Conservation (phyloP, 2,797 vertebrate genomes). For the Hozukius guyotensis region DNA sequence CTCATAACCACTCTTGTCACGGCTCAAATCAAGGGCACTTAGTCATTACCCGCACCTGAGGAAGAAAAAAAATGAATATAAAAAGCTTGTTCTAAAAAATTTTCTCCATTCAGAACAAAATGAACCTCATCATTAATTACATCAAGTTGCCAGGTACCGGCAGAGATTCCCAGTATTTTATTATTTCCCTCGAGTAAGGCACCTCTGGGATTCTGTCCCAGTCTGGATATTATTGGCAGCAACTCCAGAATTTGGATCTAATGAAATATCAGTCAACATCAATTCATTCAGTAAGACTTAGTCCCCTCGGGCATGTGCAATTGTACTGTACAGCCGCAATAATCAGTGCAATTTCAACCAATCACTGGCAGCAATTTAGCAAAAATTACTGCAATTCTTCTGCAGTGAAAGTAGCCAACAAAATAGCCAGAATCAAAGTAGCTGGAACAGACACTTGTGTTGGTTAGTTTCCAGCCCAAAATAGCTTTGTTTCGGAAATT, state of each 20-base stretch:
- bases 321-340: background rate
- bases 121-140: conserved; percentile 35
- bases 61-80: background rate
- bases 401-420: background rate
- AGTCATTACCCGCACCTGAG: conserved; percentile 34
- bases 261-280: conserved; percentile 26
- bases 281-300: background rate
- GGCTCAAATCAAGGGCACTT: conserved; percentile 35
- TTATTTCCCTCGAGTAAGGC: background rate
- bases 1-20: conserved; percentile 32
- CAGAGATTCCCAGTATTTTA: conserved; percentile 7
- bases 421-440: background rate
- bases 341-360: conserved; percentile 3
- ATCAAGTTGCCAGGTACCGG: conserved; percentile 3
- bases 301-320: conserved; percentile 5
- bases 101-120: conserved; percentile 28
- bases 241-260: background rate
- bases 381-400: background rate
- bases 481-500: background rate
- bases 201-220: conserved; percentile 1
- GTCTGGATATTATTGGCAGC: conserved; percentile 8
- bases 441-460: background rate
- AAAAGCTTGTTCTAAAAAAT: conserved; percentile 21
- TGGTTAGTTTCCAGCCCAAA: background rate
- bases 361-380: conserved; percentile 3